Evolutionary conservation across 2,113 vertebrate genomes (phyloP), one percentile per base, ranked within the genome.

Genomic region (Tychaedon coryphoeus): DNA sequence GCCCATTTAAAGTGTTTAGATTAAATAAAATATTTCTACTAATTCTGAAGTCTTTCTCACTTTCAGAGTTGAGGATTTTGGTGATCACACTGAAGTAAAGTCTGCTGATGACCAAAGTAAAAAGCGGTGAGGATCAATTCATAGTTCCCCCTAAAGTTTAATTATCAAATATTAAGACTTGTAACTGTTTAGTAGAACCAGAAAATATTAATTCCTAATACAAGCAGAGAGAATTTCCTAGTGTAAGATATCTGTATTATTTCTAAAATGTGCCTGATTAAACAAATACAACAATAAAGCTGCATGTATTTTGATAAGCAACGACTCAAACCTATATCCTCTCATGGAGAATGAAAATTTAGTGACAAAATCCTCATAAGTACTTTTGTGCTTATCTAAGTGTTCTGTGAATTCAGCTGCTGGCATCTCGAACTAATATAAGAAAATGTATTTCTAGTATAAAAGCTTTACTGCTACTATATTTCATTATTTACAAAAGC

Each of bases 51-150:
- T 91, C 18, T 91, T 71, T 90, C 74, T 88, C 23, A 60, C 51
- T 92, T 96, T 86, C 70, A 97, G 96, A 87, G 78, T 54, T 67
- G 25, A 90, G 36, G 29, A 84, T 14, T n/a, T 19, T 86, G 61
- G 66, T 65, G 57, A 76, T 60, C 62, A 51, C 33, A 76, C 43
- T 60, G 66, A 86, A 73, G 51, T 85, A 22, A 97, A 94, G 12
- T 25, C 78, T 53, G 24, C 29, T 84, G 60, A 50, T 67, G 91
- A 81, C 26, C 84, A 93, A 79, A 96, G 54, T 40, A 96, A 86
- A 94, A 95, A 76, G 19, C 0, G 78, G 93, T 97, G 33, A 97
- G 96, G 92, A 47, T 83, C 19, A 36, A 54, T 36, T 83, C 28
- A n/a, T 48, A 64, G 28, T 60, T 84, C 31, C 82, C 33, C 70